Conservation (phyloP, 1,140 invertebrate genomes). For the Riptortus pedestris region DNA sequence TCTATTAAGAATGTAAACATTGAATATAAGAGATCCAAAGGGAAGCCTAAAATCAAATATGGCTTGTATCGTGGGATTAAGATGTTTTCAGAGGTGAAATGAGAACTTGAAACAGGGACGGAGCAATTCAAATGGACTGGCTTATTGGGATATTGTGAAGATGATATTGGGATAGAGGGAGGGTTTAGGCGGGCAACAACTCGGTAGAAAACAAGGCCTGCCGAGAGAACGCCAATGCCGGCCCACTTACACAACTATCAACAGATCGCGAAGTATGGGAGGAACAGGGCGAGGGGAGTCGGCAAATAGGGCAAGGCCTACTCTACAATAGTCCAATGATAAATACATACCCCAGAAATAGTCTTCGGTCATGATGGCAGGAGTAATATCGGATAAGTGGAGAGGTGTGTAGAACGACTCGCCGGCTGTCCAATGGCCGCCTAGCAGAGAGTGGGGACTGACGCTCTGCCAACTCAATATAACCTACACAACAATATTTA, state of each 20-base stretch:
- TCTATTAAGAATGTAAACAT: too few species aligned
- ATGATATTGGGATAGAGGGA: neutral
- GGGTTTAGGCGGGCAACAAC: neutral
- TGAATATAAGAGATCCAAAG: too few species aligned
- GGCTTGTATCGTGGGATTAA: too few species aligned
- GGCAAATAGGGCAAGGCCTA: neutral
- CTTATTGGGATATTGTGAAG: too few species aligned
- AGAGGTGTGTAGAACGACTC: neutral
- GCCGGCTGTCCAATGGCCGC: neutral
- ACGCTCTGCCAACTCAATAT: too few species aligned
- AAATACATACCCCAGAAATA: slow-evolving; percentile 34
- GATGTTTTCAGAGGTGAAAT: too few species aligned
- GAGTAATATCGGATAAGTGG: slow-evolving; percentile 5
- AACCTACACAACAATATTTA: too few species aligned
- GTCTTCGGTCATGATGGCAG: slow-evolving; percentile 34
- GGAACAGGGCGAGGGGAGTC: neutral
- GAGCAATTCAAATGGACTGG: too few species aligned
- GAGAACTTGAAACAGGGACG: too few species aligned
- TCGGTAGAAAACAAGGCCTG: neutral
- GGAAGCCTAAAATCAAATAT: too few species aligned
- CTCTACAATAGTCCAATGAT: neutral
- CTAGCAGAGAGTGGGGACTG: neutral
- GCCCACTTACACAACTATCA: too few species aligned
- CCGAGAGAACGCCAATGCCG: neutral
- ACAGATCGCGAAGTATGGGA: neutral